These are phyloP conservation scores for Okamejei kenojei DNA, from an alignment of 2,797 vertebrate species.

Conservation along the genomic window DNA sequence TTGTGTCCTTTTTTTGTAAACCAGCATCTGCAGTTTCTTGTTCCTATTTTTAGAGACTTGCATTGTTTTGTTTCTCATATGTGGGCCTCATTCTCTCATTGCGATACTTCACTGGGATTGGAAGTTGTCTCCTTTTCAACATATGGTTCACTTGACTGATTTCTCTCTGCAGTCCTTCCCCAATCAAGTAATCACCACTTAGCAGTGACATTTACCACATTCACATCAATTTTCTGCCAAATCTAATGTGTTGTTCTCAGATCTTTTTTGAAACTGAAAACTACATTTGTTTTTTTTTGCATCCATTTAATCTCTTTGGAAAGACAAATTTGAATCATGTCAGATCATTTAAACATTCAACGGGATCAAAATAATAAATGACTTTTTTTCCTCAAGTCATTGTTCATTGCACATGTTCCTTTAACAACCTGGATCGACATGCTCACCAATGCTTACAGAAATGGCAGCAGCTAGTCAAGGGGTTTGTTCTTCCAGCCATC, in stretches of 20 bases:
- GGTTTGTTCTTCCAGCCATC: not conserved
- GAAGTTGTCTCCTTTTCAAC: not conserved
- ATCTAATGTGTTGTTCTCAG: not conserved
- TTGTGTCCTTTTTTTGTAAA: too few species aligned
- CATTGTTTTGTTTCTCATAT: not conserved
- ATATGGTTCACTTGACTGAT: not conserved
- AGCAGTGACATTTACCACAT: not conserved
- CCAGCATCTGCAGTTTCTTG: too few species aligned
- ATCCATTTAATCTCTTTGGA: not conserved
- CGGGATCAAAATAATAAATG: not conserved
- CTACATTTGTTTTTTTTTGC: not conserved
- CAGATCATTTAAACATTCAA: not conserved
- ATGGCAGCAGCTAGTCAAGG: not conserved
- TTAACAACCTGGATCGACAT: not conserved
- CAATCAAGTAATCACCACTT: not conserved
- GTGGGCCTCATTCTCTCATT: not conserved
- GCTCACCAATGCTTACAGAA: not conserved
- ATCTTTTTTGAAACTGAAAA: not conserved
- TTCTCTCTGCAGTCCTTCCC: not conserved
- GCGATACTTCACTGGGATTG: not conserved
- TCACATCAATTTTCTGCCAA: not conserved
- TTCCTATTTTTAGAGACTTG: too few species aligned
- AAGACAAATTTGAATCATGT: not conserved
- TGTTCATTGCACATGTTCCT: not conserved
- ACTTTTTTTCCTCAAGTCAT: not conserved